Evolutionary conservation across 2,113 vertebrate species (phyloP).

Genomic region (Hystrix brachyura): DNA sequence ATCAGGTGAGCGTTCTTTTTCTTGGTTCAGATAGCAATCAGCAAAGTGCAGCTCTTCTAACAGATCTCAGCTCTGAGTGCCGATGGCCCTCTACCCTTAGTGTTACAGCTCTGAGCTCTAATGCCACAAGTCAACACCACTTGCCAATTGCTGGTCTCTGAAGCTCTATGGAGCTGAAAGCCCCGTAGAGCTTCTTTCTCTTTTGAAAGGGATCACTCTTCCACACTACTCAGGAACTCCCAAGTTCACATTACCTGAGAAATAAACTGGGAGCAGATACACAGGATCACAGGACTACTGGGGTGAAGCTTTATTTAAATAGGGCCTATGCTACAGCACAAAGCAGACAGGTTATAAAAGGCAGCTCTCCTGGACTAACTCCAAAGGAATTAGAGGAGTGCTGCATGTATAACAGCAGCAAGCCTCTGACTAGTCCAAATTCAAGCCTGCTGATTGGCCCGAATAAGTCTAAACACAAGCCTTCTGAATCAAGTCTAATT

Average conservation of each 20-base stretch:
- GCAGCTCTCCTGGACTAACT: neutral
- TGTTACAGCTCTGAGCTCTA: neutral
- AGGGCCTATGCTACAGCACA: neutral
- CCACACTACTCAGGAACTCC: neutral
- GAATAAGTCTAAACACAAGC: neutral
- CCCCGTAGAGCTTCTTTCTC: neutral
- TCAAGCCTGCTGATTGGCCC: neutral
- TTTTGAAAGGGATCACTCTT: neutral
- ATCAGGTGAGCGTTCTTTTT: neutral
- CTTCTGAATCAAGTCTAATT: neutral
- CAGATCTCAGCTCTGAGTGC: neutral
- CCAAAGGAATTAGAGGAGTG: neutral
- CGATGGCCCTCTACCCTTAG: neutral
- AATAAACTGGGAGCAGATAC: neutral
- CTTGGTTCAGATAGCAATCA: neutral
- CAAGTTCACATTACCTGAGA: neutral
- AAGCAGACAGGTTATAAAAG: neutral
- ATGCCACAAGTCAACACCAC: neutral
- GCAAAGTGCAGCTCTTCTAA: neutral
- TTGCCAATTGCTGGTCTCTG: neutral
- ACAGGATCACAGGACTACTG: neutral
- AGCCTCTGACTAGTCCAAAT: neutral
- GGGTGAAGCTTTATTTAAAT: neutral
- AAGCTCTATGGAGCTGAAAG: neutral
- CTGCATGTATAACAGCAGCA: neutral